phyloP scores from a whole-genome alignment of 2,888 invertebrate species.

The Orthosia cruda region DNA sequence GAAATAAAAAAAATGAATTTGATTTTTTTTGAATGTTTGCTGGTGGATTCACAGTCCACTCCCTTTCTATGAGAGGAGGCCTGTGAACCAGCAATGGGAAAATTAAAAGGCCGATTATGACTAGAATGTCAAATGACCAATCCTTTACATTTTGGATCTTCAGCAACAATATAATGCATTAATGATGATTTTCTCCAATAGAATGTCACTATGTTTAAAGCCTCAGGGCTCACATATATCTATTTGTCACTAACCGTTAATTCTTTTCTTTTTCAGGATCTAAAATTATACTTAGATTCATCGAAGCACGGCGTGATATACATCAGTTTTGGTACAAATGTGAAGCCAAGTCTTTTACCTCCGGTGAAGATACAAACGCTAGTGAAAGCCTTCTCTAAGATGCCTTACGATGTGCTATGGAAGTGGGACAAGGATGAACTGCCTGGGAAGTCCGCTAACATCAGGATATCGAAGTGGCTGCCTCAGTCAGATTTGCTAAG shows the following conservation, averaged over 20 bases:
- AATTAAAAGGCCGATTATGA: too few relatives aligned
- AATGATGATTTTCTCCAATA: too few relatives aligned
- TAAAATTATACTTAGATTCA: conserved; percentile 80
- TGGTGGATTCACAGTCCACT: too few relatives aligned
- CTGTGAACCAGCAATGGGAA: too few relatives aligned
- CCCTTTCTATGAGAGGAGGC: too few relatives aligned
- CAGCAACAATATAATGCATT: too few relatives aligned
- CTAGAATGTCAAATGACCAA: too few relatives aligned
- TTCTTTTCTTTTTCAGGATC: conserved; percentile 71
- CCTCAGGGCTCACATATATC: too few relatives aligned
- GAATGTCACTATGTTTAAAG: too few relatives aligned
- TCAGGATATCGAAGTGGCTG: conserved; percentile 86
- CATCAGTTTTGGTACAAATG: conserved; percentile 87
- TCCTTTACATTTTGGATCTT: too few relatives aligned
- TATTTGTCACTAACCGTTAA: background rate
- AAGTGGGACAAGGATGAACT: conserved; percentile 85
- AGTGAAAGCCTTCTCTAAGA: conserved; percentile 78
- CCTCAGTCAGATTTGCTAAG: conserved; percentile 79
- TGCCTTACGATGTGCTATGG: conserved; percentile 87
- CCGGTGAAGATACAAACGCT: conserved; percentile 76
- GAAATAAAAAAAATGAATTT: too few relatives aligned
- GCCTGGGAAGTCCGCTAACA: conserved; percentile 79
- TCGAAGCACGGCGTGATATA: conserved; percentile 86
- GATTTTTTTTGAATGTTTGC: too few relatives aligned
- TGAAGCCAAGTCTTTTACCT: conserved; percentile 77